Percentiles rank a stretch among this genome's conserved stretches.
Evolutionary conservation across 2,888 invertebrate species (phyloP).

Genomic region (Eristalis intricaria): DNA sequence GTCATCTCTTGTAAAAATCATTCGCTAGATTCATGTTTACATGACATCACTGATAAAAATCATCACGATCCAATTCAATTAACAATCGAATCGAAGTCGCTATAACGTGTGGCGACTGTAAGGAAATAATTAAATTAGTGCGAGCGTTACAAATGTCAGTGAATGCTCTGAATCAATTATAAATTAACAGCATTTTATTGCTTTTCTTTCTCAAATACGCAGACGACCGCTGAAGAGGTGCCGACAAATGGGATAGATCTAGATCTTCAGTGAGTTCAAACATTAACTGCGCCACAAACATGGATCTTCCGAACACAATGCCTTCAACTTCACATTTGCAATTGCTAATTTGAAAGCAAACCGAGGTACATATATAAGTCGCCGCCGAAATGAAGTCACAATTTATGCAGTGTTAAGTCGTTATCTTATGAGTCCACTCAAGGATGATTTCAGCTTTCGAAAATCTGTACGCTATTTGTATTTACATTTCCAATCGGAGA

Average conservation of each 20-base stretch:
- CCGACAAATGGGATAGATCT: too few relatives aligned
- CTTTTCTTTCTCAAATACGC: too few relatives aligned
- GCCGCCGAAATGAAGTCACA: not conserved
- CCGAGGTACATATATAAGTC: not conserved
- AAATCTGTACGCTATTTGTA: not conserved
- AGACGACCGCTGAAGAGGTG: too few relatives aligned
- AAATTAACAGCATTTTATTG: constrained; percentile 3
- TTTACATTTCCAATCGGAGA: constrained; percentile 6
- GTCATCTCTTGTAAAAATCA: not conserved
- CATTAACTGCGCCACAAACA: not conserved
- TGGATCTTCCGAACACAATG: not conserved
- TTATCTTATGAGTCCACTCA: not conserved
- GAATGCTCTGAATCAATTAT: not conserved
- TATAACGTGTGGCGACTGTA: not conserved
- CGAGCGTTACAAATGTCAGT: not conserved
- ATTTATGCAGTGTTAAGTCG: constrained; percentile 30
- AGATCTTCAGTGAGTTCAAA: not conserved
- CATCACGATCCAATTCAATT: not conserved
- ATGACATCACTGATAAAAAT: constrained; percentile 13
- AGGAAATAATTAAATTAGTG: constrained; percentile 26
- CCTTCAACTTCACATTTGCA: not conserved
- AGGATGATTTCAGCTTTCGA: not conserved
- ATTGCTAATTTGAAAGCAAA: constrained; percentile 15
- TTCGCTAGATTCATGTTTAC: not conserved
- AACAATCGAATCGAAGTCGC: not conserved